These are phyloP conservation scores for Pocillopora meandrina DNA, from an alignment of 92 coral and sea anemone genomes.

Conservation along the genomic window DNA sequence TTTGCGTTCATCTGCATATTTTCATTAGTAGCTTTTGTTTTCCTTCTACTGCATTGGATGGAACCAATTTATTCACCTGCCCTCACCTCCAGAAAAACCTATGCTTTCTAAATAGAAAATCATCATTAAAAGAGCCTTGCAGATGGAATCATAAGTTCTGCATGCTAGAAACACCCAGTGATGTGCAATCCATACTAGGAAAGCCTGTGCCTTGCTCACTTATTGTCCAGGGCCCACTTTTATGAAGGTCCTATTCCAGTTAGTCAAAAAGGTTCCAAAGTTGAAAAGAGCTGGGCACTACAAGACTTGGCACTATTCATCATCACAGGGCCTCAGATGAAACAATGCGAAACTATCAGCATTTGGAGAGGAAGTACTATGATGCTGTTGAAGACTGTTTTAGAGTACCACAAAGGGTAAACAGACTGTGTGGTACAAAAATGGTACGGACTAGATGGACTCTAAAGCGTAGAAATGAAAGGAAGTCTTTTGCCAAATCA, in stretches of 20 bases:
- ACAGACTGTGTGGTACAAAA: too few species aligned
- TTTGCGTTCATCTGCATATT: conserved; percentile 84
- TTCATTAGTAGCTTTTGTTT: conserved; percentile 83
- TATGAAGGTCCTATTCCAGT: neutral
- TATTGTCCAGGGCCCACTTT: neutral
- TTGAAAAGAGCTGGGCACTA: too few species aligned
- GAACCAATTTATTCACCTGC: conserved; percentile 97
- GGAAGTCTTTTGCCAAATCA: too few species aligned
- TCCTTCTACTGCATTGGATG: conserved; percentile 95
- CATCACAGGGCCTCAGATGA: too few species aligned
- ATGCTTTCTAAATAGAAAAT: conserved; percentile 57
- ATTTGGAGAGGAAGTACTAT: too few species aligned
- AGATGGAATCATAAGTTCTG: neutral
- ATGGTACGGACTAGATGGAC: too few species aligned
- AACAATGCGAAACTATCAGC: too few species aligned
- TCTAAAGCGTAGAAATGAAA: too few species aligned
- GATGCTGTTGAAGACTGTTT: too few species aligned
- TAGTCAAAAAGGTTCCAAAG: too few species aligned
- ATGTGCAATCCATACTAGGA: neutral
- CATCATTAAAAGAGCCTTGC: neutral
- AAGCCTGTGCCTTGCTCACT: neutral
- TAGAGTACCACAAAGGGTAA: too few species aligned
- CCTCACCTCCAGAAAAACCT: conserved; percentile 89
- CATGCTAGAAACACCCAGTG: neutral
- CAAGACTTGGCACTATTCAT: too few species aligned